Conservation (phyloP, 2,797 vertebrate species). For the Lycodopsis pacificus region DNA sequence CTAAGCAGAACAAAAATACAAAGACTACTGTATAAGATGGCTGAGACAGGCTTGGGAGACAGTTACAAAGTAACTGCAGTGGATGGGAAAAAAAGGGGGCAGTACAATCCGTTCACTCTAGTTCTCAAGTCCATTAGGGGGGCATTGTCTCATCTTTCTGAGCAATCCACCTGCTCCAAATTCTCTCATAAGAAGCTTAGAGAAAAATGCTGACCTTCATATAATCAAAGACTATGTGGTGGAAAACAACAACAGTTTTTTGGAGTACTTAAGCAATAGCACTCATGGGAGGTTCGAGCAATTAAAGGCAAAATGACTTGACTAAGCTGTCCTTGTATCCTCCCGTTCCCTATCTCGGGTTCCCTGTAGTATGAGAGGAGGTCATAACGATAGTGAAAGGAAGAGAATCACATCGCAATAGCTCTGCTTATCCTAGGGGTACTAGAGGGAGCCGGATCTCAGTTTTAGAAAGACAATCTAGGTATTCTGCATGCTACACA, state of each 20-base stretch:
- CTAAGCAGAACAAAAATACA: constrained; percentile 53
- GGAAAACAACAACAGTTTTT: constrained; percentile 79
- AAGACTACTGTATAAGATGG: constrained; percentile 41
- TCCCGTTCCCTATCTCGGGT: constrained; percentile 53
- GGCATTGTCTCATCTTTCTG: constrained; percentile 63
- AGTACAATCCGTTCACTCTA: constrained; percentile 27
- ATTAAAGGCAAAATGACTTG: constrained; percentile 83
- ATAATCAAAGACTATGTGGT: constrained; percentile 81
- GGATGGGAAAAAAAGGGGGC: constrained; percentile 18
- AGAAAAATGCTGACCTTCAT: constrained; percentile 82
- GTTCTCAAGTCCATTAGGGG: constrained; percentile 33
- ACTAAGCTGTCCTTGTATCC: constrained; percentile 79
- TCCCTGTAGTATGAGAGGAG: constrained; percentile 59
- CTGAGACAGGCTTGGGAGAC: constrained; percentile 37
- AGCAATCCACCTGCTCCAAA: constrained; percentile 78
- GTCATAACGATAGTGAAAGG: constrained; percentile 68
- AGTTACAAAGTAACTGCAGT: constrained; percentile 21
- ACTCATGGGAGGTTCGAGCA: constrained; percentile 78
- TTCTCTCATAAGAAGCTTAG: constrained; percentile 80
- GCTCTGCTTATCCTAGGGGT: constrained; percentile 63
- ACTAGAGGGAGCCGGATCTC: constrained; percentile 47
- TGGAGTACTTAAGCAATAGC: constrained; percentile 75
- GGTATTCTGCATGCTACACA: constrained; percentile 64
- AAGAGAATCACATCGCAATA: constrained; percentile 46
- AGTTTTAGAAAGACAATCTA: constrained; percentile 69